These are phyloP conservation scores for Tinea pellionella DNA, from an alignment of 2,888 invertebrate species.

Conservation along the genomic window DNA sequence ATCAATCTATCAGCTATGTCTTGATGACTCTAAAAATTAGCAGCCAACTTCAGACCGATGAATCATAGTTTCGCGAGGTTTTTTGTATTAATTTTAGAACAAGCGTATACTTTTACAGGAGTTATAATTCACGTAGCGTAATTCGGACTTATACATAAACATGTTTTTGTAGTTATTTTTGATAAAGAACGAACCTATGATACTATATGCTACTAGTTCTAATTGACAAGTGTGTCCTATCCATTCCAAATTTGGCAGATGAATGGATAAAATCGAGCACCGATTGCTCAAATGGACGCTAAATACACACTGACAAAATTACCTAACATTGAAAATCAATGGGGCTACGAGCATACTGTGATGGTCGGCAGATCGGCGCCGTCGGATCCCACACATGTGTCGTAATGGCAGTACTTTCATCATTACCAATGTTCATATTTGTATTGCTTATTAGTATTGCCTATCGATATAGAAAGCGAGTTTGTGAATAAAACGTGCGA, in stretches of 20 bases:
- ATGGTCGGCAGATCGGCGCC: conserved; percentile 47
- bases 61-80: conserved; percentile 37
- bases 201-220: not conserved
- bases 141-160: too few relatives aligned
- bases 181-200: not conserved
- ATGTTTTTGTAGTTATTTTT: too few relatives aligned
- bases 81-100: conserved; percentile 20
- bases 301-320: conserved; percentile 49
- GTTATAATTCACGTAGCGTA: not conserved
- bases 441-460: conserved; percentile 49
- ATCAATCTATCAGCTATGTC: conserved; percentile 33
- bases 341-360: conserved; percentile 28
- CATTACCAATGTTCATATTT: conserved; percentile 33
- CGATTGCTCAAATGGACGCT: conserved; percentile 46
- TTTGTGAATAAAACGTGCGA: not conserved
- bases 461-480: conserved; percentile 47
- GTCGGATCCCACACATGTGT: conserved; percentile 64
- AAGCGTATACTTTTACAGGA: conserved; percentile 7
- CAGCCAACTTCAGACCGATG: conserved; percentile 41
- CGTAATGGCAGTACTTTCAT: conserved; percentile 64
- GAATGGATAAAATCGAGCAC: conserved; percentile 31
- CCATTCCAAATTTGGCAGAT: conserved; percentile 11
- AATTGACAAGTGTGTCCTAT: not conserved
- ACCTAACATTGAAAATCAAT: conserved; percentile 63
- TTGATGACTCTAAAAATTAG: conserved; percentile 29